These are phyloP conservation scores for Calameuta pallipes DNA, from an alignment of 2,888 invertebrate species.

Conservation along the genomic window DNA sequence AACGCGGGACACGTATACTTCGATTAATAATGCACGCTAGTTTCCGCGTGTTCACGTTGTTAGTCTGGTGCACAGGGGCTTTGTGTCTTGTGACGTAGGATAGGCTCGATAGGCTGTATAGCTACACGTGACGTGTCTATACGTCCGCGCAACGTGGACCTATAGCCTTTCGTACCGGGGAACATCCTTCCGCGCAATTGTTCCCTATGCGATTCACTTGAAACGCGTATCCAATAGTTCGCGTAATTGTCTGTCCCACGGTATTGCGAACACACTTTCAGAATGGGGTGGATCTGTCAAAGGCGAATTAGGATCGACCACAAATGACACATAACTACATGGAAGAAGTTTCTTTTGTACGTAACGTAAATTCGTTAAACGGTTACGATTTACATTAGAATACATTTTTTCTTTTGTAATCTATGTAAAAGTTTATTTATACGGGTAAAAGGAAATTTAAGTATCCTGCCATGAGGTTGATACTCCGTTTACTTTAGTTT, in stretches of 20 bases:
- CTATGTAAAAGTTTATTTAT: background rate
- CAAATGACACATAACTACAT: background rate
- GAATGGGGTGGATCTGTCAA: background rate
- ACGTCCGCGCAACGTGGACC: background rate
- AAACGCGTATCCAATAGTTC: background rate
- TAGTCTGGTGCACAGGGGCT: background rate
- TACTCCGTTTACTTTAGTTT: background rate
- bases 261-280: background rate
- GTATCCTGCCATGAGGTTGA: background rate
- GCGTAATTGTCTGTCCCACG: background rate
- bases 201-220: background rate
- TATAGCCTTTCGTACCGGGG: background rate
- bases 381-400: no score
- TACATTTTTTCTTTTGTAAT: no score
- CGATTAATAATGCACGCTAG: slow-evolving; percentile 58
- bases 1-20: slow-evolving; percentile 62
- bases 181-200: background rate
- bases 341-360: background rate
- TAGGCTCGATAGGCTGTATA: background rate
- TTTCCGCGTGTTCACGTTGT: background rate
- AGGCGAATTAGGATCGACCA: background rate
- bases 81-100: background rate
- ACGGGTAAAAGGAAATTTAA: background rate
- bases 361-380: no score
- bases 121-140: background rate